Conservation (phyloP, 2,113 vertebrate genomes). For the Triplophysa siluroides region DNA sequence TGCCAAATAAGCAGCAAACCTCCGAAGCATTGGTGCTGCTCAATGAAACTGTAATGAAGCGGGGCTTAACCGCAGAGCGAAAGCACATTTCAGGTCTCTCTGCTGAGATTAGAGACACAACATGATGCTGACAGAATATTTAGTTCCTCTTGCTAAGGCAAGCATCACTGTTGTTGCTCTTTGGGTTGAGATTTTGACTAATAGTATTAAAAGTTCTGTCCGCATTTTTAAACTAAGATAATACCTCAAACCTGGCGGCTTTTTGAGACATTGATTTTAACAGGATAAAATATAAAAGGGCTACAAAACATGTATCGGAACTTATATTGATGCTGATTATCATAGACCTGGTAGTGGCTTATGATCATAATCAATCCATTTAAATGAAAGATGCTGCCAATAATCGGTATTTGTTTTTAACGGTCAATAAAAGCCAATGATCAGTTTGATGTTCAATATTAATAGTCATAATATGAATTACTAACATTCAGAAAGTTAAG, state of each 20-base stretch:
- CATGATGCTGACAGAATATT: constrained; percentile 9
- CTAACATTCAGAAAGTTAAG: too few species aligned
- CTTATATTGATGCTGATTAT: too few species aligned
- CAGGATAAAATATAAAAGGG: neutral
- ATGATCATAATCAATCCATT: too few species aligned
- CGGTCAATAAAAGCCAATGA: too few species aligned
- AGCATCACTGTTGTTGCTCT: neutral
- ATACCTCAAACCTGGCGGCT: neutral
- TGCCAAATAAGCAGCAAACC: constrained; percentile 31
- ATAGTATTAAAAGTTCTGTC: too few species aligned
- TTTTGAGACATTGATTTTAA: neutral
- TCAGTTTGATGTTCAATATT: too few species aligned
- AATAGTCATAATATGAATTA: too few species aligned
- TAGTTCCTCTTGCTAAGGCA: neutral
- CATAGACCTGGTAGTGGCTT: too few species aligned
- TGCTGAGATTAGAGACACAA: constrained; percentile 29
- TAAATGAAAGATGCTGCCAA: too few species aligned
- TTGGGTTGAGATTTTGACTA: neutral
- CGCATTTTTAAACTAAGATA: too few species aligned
- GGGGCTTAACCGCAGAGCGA: neutral
- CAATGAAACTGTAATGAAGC: constrained; percentile 38
- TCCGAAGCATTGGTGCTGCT: constrained; percentile 31
- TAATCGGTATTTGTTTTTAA: too few species aligned
- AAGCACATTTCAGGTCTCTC: constrained; percentile 2
- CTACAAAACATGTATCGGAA: neutral